Evolutionary conservation across 2,113 vertebrate species (phyloP), one percentile per base, ranked within the genome.

Genomic region (Aegithalos caudatus): DNA sequence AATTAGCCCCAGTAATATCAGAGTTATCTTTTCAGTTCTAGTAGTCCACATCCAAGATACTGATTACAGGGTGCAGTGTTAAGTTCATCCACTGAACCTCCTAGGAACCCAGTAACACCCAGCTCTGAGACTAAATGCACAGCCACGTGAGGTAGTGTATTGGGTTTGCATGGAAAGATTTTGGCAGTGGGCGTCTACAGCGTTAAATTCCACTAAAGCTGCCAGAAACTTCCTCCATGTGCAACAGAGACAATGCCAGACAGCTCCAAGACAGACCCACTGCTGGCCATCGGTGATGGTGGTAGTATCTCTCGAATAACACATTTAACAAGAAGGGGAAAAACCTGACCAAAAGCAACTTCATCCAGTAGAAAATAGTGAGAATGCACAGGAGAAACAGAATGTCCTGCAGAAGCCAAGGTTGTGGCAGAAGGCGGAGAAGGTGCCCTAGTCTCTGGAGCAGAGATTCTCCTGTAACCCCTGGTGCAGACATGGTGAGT

Each of bases 231-330:
- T 70, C 42, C 42, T 67, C 18, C 14, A 7, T 28, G 15, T 25
- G 64, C 9, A 5, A 45, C 17, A 66, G 25, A 72, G 42, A 27
- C 40, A 50, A 25, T 29, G 9, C 11, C 67, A 74, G 45, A 22
- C 6, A 21, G 16, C 33, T 29, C 9, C 54, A 44, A 37, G 40
- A 29, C 0, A 2, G 60, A 42, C 31, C 22, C 35, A 18, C 10
- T 6, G 13, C 23, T 44, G 40, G 23, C 40, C 61, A 11, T 44
- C 0, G 0, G 10, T 5, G 28, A 69, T 4, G 11, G 15, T 54
- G 27, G 7, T 5, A 60, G 61, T 6, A 24, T 13, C 21, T 17
- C 65, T 51, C 28, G 24, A 28, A 62, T 8, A 86, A 66, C 4
- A 54, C 12, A 35, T 9, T 44, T 37, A 67, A 37, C 18, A 66